Conservation (phyloP, 2,888 invertebrate genomes). For the Aleiodes testaceus region DNA sequence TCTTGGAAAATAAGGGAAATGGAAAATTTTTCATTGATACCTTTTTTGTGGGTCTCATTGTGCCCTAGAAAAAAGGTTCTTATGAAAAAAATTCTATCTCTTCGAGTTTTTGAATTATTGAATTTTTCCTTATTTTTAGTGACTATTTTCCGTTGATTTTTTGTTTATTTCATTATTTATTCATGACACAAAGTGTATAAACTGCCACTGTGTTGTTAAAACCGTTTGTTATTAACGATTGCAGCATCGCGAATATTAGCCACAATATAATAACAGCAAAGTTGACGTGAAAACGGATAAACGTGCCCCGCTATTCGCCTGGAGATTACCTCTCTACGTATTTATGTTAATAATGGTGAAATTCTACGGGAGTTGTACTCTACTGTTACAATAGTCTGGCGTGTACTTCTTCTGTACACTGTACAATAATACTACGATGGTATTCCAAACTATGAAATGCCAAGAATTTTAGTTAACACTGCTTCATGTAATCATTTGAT, state of each 20-base stretch:
- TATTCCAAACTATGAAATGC: slow-evolving; percentile 10
- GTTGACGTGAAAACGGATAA: slow-evolving; percentile 36
- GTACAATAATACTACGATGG: neutral
- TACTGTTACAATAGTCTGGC: slow-evolving; percentile 26
- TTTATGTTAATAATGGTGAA: slow-evolving; percentile 42
- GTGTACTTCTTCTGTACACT: neutral
- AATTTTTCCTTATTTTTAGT: no score
- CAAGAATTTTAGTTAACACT: slow-evolving; percentile 21
- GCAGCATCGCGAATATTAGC: slow-evolving; percentile 63
- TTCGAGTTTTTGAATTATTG: no score
- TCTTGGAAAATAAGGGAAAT: no score
- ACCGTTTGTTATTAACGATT: slow-evolving; percentile 61
- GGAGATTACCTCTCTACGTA: slow-evolving; percentile 34
- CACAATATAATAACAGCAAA: slow-evolving; percentile 57
- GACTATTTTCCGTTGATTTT: neutral
- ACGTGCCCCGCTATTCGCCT: slow-evolving; percentile 31
- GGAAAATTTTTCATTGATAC: no score
- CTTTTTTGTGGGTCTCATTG: no score
- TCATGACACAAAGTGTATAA: slow-evolving; percentile 18
- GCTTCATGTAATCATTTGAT: slow-evolving; percentile 10
- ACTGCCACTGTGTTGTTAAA: slow-evolving; percentile 22
- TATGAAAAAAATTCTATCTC: no score
- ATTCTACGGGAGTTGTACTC: slow-evolving; percentile 25
- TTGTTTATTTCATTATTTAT: neutral
- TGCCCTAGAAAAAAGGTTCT: no score